phyloP scores from a whole-genome alignment of 2,888 invertebrate genomes.

The Bembecia ichneumoniformis region DNA sequence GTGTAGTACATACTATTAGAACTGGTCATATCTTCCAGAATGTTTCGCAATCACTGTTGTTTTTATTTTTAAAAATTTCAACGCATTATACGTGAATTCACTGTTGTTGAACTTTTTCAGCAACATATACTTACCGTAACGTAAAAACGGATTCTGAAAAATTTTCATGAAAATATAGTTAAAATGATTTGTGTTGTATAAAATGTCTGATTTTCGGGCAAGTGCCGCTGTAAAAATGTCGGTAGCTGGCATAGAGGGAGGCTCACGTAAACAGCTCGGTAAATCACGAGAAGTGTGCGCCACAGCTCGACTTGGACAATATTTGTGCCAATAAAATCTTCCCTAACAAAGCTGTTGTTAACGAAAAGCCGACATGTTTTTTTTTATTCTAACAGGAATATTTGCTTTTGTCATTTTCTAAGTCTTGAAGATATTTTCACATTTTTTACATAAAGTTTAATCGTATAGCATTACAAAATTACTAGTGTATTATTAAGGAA shows the following conservation, averaged over 20 bases:
- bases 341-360: constrained; percentile 67
- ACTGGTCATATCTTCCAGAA: no score
- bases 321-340: constrained; percentile 69
- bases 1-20: no score
- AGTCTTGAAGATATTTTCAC: background rate
- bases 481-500: no score
- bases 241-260: constrained; percentile 45
- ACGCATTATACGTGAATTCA: no score
- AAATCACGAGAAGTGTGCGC: constrained; percentile 61
- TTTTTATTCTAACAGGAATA: constrained; percentile 44
- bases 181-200: constrained; percentile 49
- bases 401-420: constrained; percentile 32
- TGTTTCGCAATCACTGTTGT: no score
- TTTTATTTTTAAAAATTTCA: no score
- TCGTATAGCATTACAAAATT: no score
- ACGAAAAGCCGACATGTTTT: constrained; percentile 54
- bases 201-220: constrained; percentile 48
- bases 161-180: constrained; percentile 47
- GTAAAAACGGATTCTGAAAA: constrained; percentile 7
- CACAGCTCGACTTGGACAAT: constrained; percentile 61
- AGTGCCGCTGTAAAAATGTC: constrained; percentile 56
- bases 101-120: background rate
- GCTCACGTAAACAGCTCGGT: constrained; percentile 64
- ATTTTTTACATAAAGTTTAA: background rate
- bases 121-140: constrained; percentile 7